Evolutionary conservation across 2,113 vertebrate species (phyloP), one percentile per base, ranked within the genome.

Genomic region (Macroglossus sobrinus): DNA sequence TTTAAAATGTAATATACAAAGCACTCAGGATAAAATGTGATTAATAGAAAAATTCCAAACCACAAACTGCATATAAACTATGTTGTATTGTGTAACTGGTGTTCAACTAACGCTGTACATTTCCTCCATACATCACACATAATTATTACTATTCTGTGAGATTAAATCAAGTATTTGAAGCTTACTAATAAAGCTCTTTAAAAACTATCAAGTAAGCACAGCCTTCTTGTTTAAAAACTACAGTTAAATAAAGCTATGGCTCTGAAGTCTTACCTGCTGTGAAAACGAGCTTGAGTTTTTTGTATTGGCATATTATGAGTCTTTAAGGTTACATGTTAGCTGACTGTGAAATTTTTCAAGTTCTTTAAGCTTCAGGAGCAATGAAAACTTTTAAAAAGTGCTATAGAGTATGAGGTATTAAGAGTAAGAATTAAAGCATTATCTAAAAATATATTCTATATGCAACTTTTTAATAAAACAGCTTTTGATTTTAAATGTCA

Each of bases 241-340:
- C 92, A 97, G 96, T 93, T 94, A 97, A 93, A 45, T 72, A 94
- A 92, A 86, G 57, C 89, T 84, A 81, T 82, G 74, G 63, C 88
- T 89, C 55, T 93, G 40, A 90, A 96, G 88, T 80, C 53, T 92
- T 79, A 88, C 71, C 84, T 96, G 72, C 93, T 94, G 47, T 81
- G 93, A 94, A 96, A 93, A 94, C 55, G 84, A 72, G n/a, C 57
- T 19, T 79, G 66, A 88, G 55, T 26, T 63, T 78, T 79, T 57
- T 71, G 11, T 59, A 66, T 92, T 81, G 90, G 69, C 55, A 84
- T 75, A 74, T 43, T 84, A 66, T 72, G 43, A 96, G 47, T 84
- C 76, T 85, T 90, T 81, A 95, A 75, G 47, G 72, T n/a, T 61
- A 91, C 26, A 72, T 64, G 89, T 93, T 78, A 88, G 81, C 76